Evolutionary conservation across 2,888 invertebrate species (phyloP).

Genomic region (Protodeltote pygarga): DNA sequence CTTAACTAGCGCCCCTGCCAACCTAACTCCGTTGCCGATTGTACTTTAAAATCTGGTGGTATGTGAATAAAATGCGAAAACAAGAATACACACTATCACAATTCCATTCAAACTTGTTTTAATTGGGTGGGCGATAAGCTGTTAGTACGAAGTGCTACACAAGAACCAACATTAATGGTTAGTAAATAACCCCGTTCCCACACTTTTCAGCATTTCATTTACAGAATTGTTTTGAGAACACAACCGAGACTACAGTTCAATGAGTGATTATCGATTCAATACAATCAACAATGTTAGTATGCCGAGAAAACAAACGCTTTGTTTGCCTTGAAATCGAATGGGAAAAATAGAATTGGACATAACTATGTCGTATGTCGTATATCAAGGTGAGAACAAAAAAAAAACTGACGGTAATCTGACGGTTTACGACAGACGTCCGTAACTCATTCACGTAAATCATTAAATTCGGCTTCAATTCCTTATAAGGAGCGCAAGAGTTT

Average conservation of each 20-base stretch:
- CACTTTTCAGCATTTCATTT: slow-evolving; percentile 33
- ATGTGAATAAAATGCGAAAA: too few species aligned
- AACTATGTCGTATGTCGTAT: too few species aligned
- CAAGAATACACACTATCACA: too few species aligned
- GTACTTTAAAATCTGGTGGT: too few species aligned
- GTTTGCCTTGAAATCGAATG: slow-evolving; percentile 40
- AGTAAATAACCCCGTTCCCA: slow-evolving; percentile 31
- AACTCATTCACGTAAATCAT: not conserved
- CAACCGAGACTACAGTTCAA: slow-evolving; percentile 40
- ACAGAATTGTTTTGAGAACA: slow-evolving; percentile 58
- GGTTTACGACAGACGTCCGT: not conserved
- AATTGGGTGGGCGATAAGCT: not conserved
- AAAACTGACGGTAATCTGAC: slow-evolving; percentile 1
- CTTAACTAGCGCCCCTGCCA: too few species aligned
- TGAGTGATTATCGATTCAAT: slow-evolving; percentile 33
- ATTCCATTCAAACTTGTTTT: not conserved
- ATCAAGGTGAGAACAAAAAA: slow-evolving; percentile 22
- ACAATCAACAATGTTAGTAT: slow-evolving; percentile 49
- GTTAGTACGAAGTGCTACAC: not conserved
- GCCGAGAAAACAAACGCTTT: slow-evolving; percentile 49
- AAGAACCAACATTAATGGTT: slow-evolving; percentile 4
- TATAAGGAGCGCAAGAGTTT: slow-evolving; percentile 1
- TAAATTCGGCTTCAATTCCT: slow-evolving; percentile 14
- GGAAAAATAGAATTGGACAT: slow-evolving; percentile 20
- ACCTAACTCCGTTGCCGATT: too few species aligned